These are phyloP conservation scores for Aphelenchoides besseyi DNA, from an alignment of 1,140 invertebrate species.

Conservation along the genomic window DNA sequence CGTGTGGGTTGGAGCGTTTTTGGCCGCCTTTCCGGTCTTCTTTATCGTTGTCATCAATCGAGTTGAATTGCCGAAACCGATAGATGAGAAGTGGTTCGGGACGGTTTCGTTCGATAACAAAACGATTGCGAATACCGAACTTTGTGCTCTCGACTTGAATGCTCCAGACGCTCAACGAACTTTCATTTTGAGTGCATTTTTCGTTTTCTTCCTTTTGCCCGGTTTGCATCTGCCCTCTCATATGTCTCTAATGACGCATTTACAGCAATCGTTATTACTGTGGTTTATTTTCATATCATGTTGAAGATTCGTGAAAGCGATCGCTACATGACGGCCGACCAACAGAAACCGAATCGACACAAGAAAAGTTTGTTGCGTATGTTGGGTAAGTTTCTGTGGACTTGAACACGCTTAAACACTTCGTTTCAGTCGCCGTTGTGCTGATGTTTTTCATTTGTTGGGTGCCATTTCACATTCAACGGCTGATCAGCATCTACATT, in stretches of 20 bases:
- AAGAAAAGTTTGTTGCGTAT: slow-evolving; percentile 50
- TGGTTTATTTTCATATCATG: slow-evolving; percentile 57
- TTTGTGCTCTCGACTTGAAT: slow-evolving; percentile 49
- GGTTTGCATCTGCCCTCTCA: slow-evolving; percentile 12
- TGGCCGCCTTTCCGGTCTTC: slow-evolving; percentile 55
- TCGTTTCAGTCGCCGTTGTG: slow-evolving; percentile 77
- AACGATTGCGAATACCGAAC: slow-evolving; percentile 46
- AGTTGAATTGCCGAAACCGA: slow-evolving; percentile 20
- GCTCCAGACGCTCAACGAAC: slow-evolving; percentile 33
- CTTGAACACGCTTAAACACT: slow-evolving; percentile 41
- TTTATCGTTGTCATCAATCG: slow-evolving; percentile 55
- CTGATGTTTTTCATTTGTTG: slow-evolving; percentile 88
- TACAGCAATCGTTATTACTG: slow-evolving; percentile 55
- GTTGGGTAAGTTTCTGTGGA: slow-evolving; percentile 41
- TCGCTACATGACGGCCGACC: slow-evolving; percentile 26
- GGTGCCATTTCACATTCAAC: slow-evolving; percentile 84
- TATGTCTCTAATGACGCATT: slow-evolving; percentile 21
- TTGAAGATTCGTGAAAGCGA: slow-evolving; percentile 34
- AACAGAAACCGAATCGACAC: slow-evolving; percentile 35
- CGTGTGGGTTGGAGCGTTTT: slow-evolving; percentile 53
- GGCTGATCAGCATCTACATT: slow-evolving; percentile 68
- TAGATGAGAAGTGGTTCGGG: neutral
- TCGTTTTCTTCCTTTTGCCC: slow-evolving; percentile 50
- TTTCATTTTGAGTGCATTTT: slow-evolving; percentile 41
- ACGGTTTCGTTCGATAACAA: slow-evolving; percentile 38